Evolutionary conservation across 2,113 vertebrate species (phyloP).

Genomic region (Anhinga anhinga): DNA sequence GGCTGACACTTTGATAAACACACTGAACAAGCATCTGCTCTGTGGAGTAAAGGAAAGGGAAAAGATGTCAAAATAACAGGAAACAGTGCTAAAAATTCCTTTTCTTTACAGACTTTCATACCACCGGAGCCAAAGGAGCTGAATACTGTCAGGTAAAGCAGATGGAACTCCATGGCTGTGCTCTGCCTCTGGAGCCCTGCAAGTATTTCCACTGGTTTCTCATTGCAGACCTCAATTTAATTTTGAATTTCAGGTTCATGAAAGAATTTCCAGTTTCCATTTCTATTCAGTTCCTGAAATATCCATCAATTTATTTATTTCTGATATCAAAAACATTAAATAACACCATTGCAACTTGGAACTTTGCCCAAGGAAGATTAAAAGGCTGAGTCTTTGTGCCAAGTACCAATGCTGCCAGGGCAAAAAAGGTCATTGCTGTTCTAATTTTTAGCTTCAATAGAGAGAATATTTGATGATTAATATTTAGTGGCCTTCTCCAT

Average conservation of each 20-base stretch:
- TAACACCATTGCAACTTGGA: not conserved
- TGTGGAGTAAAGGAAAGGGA: not conserved
- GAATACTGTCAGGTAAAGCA: not conserved
- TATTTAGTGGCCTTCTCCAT: not conserved
- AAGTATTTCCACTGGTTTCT: not conserved
- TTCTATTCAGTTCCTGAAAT: not conserved
- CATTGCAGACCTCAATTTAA: not conserved
- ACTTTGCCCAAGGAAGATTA: not conserved
- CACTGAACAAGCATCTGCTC: accelerated
- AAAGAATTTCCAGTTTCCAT: not conserved
- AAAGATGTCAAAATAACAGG: not conserved
- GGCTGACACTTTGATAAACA: not conserved
- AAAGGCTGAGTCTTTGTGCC: not conserved
- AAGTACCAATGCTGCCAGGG: not conserved
- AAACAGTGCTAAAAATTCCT: not conserved
- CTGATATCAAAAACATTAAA: not conserved
- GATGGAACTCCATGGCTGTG: not conserved
- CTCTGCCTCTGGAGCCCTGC: not conserved
- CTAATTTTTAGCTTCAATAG: not conserved
- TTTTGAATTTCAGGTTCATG: not conserved
- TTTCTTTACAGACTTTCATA: not conserved
- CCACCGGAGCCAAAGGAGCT: not conserved
- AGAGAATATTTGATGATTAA: not conserved
- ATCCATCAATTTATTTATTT: not conserved
- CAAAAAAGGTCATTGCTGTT: not conserved